phyloP scores from a whole-genome alignment of 1,140 invertebrate species.

The Ceratosolen solmsi region DNA sequence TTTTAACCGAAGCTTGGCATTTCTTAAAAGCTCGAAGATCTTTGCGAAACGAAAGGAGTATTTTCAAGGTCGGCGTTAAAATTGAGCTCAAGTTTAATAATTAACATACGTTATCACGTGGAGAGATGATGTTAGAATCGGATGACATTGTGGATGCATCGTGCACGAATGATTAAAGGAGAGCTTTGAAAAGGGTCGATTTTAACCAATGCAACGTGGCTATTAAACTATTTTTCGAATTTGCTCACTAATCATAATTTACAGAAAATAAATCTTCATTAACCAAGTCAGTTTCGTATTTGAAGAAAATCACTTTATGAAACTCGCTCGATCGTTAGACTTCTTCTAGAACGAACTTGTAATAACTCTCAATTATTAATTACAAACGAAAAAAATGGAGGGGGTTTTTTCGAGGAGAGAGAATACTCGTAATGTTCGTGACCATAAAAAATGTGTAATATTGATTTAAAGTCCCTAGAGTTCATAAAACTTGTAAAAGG shows the following conservation, averaged over 20 bases:
- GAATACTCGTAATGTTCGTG: not conserved
- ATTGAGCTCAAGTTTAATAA: too few relatives aligned
- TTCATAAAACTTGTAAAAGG: slow-evolving; percentile 45
- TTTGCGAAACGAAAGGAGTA: too few relatives aligned
- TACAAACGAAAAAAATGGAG: not conserved
- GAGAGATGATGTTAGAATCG: too few relatives aligned
- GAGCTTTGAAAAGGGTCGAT: too few relatives aligned
- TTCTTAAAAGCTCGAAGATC: too few relatives aligned
- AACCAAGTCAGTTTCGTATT: not conserved
- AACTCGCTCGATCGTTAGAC: slow-evolving; percentile 8
- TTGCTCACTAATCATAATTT: not conserved
- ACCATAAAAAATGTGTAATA: slow-evolving; percentile 43
- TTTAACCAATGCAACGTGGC: not conserved
- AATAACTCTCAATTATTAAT: slow-evolving; percentile 34
- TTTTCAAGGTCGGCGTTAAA: too few relatives aligned
- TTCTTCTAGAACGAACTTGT: not conserved
- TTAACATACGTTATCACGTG: too few relatives aligned
- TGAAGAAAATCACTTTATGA: slow-evolving; percentile 2
- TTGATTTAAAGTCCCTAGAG: slow-evolving; percentile 30
- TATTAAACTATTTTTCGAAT: not conserved
- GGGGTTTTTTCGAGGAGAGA: not conserved
- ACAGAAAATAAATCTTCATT: slow-evolving; percentile 17
- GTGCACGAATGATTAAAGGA: too few relatives aligned
- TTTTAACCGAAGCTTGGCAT: too few relatives aligned
- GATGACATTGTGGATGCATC: too few relatives aligned